A percentile compares a stretch with the other conserved stretches of the same genome.
phyloP scores from a whole-genome alignment of 2,888 invertebrate genomes.

The Ypsolopha scabrella region DNA sequence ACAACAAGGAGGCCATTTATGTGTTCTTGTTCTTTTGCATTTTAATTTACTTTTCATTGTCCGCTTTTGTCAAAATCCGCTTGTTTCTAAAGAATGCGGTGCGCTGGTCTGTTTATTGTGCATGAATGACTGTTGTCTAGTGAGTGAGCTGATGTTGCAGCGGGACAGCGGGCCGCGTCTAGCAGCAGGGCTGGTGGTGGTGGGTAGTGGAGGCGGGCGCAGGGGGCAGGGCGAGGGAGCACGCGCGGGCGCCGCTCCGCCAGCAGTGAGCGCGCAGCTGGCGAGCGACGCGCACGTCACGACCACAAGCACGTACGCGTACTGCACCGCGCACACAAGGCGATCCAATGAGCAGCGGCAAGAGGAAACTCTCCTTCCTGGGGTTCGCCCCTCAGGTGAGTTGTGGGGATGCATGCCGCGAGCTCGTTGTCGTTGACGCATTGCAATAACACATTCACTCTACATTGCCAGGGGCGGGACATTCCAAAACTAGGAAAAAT shows the following conservation, averaged over 20 bases:
- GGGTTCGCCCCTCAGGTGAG: slow-evolving; percentile 74
- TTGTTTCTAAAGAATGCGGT: no score
- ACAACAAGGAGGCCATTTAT: no score
- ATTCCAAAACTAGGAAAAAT: neutral
- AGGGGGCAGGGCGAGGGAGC: neutral
- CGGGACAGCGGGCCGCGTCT: no score
- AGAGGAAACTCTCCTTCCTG: slow-evolving; percentile 80
- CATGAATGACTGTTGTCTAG: no score
- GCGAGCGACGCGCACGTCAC: neutral
- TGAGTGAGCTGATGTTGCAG: no score
- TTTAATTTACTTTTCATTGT: no score
- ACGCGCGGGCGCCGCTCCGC: neutral
- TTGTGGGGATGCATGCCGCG: neutral
- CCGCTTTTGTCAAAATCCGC: no score
- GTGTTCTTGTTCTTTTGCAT: no score
- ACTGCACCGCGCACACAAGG: neutral
- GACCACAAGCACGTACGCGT: neutral
- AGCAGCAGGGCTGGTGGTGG: no score
- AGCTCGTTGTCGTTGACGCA: neutral
- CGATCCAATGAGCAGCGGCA: slow-evolving; percentile 63
- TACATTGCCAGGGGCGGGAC: neutral
- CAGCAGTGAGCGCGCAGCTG: neutral
- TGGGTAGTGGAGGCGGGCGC: no score
- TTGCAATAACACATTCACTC: neutral
- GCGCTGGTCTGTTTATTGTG: no score